Conservation (phyloP, 2,888 invertebrate genomes). For the Euproctis similis region DNA sequence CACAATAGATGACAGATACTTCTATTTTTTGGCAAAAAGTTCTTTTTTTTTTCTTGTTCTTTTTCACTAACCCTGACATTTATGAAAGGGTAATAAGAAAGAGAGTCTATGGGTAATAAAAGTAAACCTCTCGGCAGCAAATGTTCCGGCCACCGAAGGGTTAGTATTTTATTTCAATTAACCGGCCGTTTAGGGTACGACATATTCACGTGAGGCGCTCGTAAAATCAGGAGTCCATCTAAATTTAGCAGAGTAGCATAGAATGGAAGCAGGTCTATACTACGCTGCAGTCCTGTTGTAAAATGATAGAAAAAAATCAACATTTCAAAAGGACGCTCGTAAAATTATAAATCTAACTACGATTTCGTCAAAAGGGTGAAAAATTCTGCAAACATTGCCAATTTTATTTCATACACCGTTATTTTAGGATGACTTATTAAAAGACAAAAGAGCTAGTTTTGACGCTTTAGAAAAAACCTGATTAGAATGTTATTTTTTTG, state of each 20-base stretch:
- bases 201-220: conserved; percentile 37
- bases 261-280: no score
- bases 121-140: conserved; percentile 69
- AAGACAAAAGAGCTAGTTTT: no score
- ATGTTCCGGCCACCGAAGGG: conserved; percentile 66
- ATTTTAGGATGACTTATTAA: no score
- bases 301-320: conserved; percentile 56
- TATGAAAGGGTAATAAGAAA: conserved; percentile 64
- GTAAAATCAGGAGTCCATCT: conserved; percentile 43
- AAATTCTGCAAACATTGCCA: conserved; percentile 42
- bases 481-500: no score
- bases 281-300: conserved; percentile 53
- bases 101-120: conserved; percentile 65
- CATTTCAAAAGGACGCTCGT: conserved; percentile 56
- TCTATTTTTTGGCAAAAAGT: conserved; percentile 42
- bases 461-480: no score
- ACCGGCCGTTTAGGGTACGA: conserved; percentile 48
- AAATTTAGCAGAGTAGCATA: conserved; percentile 34
- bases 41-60: conserved; percentile 44
- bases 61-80: conserved; percentile 56
- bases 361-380: conserved; percentile 73
- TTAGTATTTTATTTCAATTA: conserved; percentile 68
- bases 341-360: conserved; percentile 73
- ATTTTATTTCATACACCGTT: no score
- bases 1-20: conserved; percentile 47